Percentiles rank a stretch among this genome's conserved stretches.
These are phyloP conservation scores for Philonicus albiceps DNA, from an alignment of 2,888 invertebrate species.

Conservation along the genomic window DNA sequence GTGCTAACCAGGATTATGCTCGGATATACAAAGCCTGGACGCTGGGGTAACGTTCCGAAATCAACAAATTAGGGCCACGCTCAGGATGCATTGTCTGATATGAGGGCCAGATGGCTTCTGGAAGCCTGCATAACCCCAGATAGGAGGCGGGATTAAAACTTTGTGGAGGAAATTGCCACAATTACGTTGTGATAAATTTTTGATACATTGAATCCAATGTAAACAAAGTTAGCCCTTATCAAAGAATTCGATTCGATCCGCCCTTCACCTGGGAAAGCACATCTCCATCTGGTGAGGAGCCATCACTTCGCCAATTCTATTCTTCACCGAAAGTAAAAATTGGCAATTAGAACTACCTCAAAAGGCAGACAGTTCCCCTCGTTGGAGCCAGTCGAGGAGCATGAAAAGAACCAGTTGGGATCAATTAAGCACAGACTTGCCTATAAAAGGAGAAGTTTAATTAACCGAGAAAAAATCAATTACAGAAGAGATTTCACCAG, in stretches of 20 bases:
- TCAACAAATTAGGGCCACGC: constrained; percentile 19
- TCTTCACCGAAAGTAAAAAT: constrained; percentile 3
- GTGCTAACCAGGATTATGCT: constrained; percentile 32
- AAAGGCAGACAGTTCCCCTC: not conserved
- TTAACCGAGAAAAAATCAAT: constrained; percentile 41
- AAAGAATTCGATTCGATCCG: not conserved
- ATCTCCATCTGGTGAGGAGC: not conserved
- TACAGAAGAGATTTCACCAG: constrained; percentile 32
- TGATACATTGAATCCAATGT: not conserved
- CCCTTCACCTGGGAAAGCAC: not conserved
- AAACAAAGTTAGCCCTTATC: not conserved
- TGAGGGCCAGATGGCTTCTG: not conserved
- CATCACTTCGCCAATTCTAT: not conserved
- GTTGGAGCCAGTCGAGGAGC: not conserved
- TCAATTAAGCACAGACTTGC: constrained; percentile 36
- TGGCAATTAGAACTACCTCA: constrained; percentile 31
- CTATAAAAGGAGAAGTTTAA: constrained; percentile 32
- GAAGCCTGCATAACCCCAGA: not conserved
- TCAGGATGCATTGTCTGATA: not conserved
- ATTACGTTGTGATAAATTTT: constrained; percentile 12
- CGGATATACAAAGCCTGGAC: constrained; percentile 10
- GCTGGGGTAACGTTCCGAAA: not conserved
- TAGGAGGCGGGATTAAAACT: constrained; percentile 13
- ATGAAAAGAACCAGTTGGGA: constrained; percentile 27
- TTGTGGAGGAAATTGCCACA: constrained; percentile 7